Evolutionary conservation across 2,797 vertebrate species (phyloP).

Genomic region (Sandelia bainsii): DNA sequence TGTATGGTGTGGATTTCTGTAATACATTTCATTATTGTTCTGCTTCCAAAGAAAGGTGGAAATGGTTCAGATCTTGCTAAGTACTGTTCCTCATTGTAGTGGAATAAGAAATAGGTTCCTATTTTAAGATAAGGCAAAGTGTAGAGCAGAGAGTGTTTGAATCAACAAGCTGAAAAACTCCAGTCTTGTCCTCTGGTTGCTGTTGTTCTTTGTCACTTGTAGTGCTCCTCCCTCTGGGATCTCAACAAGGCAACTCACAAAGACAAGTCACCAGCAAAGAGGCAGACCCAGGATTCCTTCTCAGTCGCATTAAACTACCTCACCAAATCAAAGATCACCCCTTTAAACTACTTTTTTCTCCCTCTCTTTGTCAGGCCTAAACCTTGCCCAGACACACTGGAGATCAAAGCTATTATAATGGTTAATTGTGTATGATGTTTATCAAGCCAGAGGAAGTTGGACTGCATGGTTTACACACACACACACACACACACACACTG

Average conservation of each 20-base stretch:
- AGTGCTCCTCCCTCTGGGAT: conserved; percentile 37
- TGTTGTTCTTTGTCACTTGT: conserved; percentile 32
- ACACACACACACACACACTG: neutral
- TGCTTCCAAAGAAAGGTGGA: conserved; percentile 13
- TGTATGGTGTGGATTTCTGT: conserved; percentile 40
- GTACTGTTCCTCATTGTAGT: conserved; percentile 1
- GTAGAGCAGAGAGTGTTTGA: conserved; percentile 14
- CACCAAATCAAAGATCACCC: conserved; percentile 31
- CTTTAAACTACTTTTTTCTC: conserved; percentile 34
- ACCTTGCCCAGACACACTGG: neutral
- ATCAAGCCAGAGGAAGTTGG: conserved; percentile 10
- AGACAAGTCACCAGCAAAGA: conserved; percentile 68
- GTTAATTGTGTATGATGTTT: conserved; percentile 17
- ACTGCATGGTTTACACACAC: neutral
- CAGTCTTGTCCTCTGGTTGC: neutral
- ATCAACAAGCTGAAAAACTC: conserved; percentile 16
- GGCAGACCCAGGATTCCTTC: conserved; percentile 27
- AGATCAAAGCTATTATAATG: conserved; percentile 30
- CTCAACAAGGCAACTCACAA: conserved; percentile 30
- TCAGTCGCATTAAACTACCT: conserved; percentile 29
- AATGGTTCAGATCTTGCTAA: conserved; percentile 11
- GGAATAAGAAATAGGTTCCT: conserved; percentile 14
- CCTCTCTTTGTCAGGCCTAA: conserved; percentile 14
- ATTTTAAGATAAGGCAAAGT: conserved; percentile 24
- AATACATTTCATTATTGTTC: conserved; percentile 43